Evolutionary conservation across 2,888 invertebrate species (phyloP).

Genomic region (Campoplex nolae): DNA sequence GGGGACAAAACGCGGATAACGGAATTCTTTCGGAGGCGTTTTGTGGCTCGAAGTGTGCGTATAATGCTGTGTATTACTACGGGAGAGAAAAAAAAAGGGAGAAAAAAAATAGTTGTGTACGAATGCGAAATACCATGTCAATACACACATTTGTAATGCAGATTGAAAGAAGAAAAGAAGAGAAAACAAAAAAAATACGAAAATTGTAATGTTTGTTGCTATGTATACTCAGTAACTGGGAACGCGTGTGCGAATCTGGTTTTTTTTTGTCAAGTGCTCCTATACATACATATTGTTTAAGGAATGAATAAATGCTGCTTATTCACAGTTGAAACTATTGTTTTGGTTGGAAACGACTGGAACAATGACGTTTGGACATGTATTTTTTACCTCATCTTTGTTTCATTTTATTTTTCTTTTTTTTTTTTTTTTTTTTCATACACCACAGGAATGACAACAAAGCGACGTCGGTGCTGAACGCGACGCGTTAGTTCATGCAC

Average conservation of each 20-base stretch:
- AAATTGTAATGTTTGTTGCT: slow-evolving; percentile 73
- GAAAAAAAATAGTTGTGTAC: slow-evolving; percentile 15
- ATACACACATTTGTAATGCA: slow-evolving; percentile 56
- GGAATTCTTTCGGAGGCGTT: slow-evolving; percentile 15
- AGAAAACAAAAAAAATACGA: slow-evolving; percentile 15
- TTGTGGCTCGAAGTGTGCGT: neutral
- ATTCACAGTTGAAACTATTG: slow-evolving; percentile 75
- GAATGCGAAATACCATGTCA: slow-evolving; percentile 57
- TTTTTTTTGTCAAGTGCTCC: slow-evolving; percentile 72
- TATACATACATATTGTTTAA: slow-evolving; percentile 75
- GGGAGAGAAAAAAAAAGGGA: neutral
- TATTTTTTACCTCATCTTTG: neutral
- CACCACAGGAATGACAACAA: neutral
- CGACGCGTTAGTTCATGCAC: neutral
- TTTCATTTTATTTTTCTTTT: too few relatives aligned
- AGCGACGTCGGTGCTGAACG: neutral
- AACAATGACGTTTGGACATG: neutral
- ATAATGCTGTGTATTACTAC: slow-evolving; percentile 23
- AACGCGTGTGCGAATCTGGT: slow-evolving; percentile 73
- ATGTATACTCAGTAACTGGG: slow-evolving; percentile 70
- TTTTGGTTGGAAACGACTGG: neutral
- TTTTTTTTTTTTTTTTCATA: neutral
- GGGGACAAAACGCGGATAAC: neutral
- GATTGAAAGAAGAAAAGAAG: slow-evolving; percentile 1
- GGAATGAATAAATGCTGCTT: slow-evolving; percentile 81